Evolutionary conservation across 2,888 invertebrate genomes (phyloP).

Genomic region (Lasius platythorax): DNA sequence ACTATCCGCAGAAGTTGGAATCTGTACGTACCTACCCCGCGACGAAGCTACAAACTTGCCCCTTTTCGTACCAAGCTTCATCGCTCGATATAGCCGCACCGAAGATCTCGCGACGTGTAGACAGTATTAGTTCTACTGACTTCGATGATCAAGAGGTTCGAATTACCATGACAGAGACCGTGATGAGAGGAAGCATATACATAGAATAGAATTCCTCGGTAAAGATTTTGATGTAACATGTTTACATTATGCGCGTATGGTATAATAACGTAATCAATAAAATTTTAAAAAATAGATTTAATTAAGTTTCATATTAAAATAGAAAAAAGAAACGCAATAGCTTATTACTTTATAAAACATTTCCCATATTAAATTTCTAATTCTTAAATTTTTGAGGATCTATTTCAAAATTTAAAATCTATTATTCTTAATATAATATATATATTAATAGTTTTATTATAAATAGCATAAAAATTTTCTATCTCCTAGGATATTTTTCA

Average conservation of each 20-base stretch:
- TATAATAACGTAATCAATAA: background rate
- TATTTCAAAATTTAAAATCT: background rate
- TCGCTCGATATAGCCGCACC: conserved; percentile 53
- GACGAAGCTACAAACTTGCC: conserved; percentile 76
- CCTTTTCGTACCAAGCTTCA: conserved; percentile 64
- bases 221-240: background rate
- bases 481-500: background rate
- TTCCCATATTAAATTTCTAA: background rate
- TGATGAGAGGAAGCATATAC: background rate
- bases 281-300: background rate
- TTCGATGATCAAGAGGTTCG: conserved; percentile 5
- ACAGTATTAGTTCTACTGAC: conserved; percentile 34
- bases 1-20: conserved; percentile 82
- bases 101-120: conserved; percentile 37
- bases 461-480: background rate
- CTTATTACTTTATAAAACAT: background rate
- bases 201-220: background rate
- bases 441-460: background rate
- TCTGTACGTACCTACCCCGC: conserved; percentile 76
- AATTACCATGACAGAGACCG: background rate
- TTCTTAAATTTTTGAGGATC: background rate
- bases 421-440: background rate
- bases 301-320: background rate
- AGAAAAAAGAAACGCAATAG: background rate
- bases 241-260: background rate